Conservation (phyloP, 2,113 vertebrate species). For the Menidia beryllina region DNA sequence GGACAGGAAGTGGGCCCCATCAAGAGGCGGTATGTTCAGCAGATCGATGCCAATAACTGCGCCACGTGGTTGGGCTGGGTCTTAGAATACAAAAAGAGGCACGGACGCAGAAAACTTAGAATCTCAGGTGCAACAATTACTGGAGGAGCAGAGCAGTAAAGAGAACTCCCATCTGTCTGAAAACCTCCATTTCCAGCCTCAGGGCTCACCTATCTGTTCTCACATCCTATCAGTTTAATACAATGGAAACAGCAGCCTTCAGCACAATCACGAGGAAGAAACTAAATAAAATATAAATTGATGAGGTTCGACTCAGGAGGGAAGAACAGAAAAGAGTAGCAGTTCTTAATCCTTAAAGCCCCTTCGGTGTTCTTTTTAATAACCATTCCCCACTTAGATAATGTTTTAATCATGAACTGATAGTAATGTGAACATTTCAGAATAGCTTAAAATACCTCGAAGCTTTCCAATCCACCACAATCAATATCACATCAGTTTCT, state of each 20-base stretch:
- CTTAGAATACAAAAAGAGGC: slow-evolving; percentile 69
- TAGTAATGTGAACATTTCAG: neutral
- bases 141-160: too few relatives aligned
- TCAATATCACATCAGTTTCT: neutral
- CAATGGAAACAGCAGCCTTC: neutral
- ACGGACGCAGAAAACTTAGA: neutral
- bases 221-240: too few relatives aligned
- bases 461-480: neutral
- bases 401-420: neutral
- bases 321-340: neutral
- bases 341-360: neutral
- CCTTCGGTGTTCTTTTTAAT: neutral
- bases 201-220: too few relatives aligned
- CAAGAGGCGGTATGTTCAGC: slow-evolving; percentile 84
- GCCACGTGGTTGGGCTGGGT: slow-evolving; percentile 80
- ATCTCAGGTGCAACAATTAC: neutral
- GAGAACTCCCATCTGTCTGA: neutral
- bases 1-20: slow-evolving; percentile 89
- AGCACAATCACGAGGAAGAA: neutral
- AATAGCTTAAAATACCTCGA: neutral
- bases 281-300: neutral
- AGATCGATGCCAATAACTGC: slow-evolving; percentile 92
- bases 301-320: neutral
- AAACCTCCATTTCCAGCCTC: neutral
- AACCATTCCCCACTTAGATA: neutral